Evolutionary conservation across 2,888 invertebrate genomes (phyloP).

Genomic region (Epistrophe eligans): DNA sequence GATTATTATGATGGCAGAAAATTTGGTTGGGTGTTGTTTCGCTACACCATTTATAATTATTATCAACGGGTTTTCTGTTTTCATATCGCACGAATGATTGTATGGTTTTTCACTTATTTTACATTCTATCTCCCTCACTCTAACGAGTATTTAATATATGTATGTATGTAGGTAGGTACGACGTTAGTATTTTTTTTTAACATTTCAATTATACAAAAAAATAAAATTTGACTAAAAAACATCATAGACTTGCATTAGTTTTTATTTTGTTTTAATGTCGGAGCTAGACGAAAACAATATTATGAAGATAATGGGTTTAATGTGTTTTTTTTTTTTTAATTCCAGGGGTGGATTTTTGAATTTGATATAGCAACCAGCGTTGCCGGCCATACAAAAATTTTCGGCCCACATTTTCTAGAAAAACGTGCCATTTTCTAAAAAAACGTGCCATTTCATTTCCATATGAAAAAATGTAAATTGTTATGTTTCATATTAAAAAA

Average conservation of each 20-base stretch:
- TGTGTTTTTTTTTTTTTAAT: neutral
- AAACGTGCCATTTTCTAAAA: too few species aligned
- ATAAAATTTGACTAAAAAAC: neutral
- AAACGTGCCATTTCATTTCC: too few species aligned
- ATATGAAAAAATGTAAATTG: too few species aligned
- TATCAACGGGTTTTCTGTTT: conserved; percentile 5
- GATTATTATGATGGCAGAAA: neutral
- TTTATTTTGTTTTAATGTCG: conserved; percentile 9
- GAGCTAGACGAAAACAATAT: neutral
- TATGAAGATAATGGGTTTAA: neutral
- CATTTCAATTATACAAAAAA: conserved; percentile 35
- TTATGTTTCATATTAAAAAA: too few species aligned
- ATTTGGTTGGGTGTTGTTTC: neutral
- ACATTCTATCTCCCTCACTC: neutral
- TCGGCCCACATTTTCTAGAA: too few species aligned
- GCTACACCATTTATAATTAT: conserved; percentile 17
- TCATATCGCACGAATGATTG: neutral
- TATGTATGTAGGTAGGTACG: too few species aligned
- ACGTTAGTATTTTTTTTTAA: neutral
- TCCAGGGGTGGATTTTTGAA: neutral
- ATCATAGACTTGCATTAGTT: neutral
- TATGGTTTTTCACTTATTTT: neutral
- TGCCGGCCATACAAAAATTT: too few species aligned
- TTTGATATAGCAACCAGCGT: neutral
- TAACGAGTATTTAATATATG: too few species aligned